phyloP scores from a whole-genome alignment of 2,888 invertebrate species.

The Lamellibrachia satsuma region DNA sequence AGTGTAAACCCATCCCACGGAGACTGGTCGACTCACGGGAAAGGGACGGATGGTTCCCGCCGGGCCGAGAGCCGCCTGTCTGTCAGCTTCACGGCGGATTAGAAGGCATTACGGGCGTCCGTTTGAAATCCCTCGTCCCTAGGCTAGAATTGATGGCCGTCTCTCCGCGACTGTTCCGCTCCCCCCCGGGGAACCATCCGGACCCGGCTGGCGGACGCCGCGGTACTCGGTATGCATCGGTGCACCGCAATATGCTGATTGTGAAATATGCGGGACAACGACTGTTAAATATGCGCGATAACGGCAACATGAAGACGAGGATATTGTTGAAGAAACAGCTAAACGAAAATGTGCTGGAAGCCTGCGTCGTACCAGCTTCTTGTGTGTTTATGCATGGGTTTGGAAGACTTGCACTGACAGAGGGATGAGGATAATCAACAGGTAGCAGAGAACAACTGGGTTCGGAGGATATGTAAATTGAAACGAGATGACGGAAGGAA shows the following conservation, averaged over 20 bases:
- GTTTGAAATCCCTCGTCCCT: neutral
- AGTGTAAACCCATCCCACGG: neutral
- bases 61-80: neutral
- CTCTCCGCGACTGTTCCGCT: neutral
- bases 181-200: neutral
- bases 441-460: no score
- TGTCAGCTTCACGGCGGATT: neutral
- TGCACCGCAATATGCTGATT: neutral
- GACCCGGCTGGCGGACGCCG: neutral
- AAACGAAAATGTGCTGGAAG: no score
- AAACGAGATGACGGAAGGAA: no score
- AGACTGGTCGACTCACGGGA: neutral
- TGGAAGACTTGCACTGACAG: no score
- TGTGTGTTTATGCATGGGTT: no score
- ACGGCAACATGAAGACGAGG: neutral
- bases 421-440: no score
- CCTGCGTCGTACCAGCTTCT: no score
- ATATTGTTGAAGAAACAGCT: neutral
- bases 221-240: neutral
- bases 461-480: no score
- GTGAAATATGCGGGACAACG: neutral
- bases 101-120: conserved; percentile 6
- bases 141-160: neutral
- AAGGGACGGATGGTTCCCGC: neutral
- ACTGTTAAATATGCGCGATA: neutral